Conservation (phyloP, 2,113 vertebrate genomes). For the Miniopterus natalensis region DNA sequence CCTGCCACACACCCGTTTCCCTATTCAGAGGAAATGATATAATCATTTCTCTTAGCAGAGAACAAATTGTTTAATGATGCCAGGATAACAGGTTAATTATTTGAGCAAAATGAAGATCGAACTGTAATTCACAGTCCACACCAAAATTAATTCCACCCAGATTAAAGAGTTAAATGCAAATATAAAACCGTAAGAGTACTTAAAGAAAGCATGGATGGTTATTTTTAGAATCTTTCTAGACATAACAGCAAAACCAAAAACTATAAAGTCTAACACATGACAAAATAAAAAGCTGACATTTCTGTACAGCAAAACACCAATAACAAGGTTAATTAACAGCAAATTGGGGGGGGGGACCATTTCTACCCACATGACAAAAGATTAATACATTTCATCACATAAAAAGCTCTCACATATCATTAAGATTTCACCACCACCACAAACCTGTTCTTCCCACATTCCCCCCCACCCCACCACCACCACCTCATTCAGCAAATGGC, state of each 20-base stretch:
- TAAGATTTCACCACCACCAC: neutral
- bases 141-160: constrained; percentile 60
- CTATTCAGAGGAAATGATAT: constrained; percentile 1
- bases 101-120: constrained; percentile 65
- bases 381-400: neutral
- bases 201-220: neutral
- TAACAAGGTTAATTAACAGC: constrained; percentile 42
- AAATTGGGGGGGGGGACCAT: neutral
- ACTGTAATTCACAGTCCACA: constrained; percentile 29
- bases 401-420: neutral
- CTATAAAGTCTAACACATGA: constrained; percentile 1
- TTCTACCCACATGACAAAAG: constrained; percentile 41
- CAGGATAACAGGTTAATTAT: constrained; percentile 48
- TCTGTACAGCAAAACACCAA: constrained; percentile 40
- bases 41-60: constrained; percentile 44
- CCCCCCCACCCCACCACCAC: neutral
- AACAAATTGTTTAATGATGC: constrained; percentile 55
- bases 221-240: constrained; percentile 54
- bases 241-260: constrained; percentile 26
- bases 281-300: constrained; percentile 39
- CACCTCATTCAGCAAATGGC: neutral
- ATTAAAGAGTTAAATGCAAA: constrained; percentile 69
- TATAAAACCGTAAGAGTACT: neutral
- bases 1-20: neutral
- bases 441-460: neutral